Evolutionary conservation across 2,797 vertebrate genomes (phyloP).

Genomic region (Coccyzus lansbergi): DNA sequence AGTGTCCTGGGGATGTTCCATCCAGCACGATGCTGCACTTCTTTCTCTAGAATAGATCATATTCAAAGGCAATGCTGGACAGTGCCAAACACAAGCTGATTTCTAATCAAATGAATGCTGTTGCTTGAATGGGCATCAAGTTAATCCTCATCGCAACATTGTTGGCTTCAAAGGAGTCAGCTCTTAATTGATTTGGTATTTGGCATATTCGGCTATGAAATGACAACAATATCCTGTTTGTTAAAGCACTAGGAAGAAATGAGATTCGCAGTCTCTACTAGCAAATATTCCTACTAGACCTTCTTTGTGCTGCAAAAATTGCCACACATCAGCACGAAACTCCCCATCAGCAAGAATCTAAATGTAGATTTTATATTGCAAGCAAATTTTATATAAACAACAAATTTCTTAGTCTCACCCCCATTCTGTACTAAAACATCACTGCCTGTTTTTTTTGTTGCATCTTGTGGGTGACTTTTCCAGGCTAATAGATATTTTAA

Average conservation of each 20-base stretch:
- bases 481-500: background rate
- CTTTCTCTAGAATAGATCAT: background rate
- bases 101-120: background rate
- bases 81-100: background rate
- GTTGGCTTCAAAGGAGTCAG: background rate
- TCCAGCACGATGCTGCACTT: background rate
- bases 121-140: background rate
- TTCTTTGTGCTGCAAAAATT: background rate
- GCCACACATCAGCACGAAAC: background rate
- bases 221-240: background rate
- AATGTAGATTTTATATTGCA: background rate
- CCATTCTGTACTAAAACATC: background rate
- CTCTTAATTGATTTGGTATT: background rate
- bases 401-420: background rate
- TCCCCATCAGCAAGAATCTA: background rate
- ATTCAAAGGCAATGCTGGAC: background rate
- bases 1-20: background rate
- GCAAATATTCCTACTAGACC: background rate
- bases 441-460: background rate
- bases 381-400: background rate
- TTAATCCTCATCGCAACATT: background rate
- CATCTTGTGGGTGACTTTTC: background rate
- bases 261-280: background rate
- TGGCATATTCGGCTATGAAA: background rate
- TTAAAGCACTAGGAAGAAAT: background rate